These are phyloP conservation scores for Tetranychus cinnabarinus DNA, from an alignment of 1,140 invertebrate species.

Conservation along the genomic window DNA sequence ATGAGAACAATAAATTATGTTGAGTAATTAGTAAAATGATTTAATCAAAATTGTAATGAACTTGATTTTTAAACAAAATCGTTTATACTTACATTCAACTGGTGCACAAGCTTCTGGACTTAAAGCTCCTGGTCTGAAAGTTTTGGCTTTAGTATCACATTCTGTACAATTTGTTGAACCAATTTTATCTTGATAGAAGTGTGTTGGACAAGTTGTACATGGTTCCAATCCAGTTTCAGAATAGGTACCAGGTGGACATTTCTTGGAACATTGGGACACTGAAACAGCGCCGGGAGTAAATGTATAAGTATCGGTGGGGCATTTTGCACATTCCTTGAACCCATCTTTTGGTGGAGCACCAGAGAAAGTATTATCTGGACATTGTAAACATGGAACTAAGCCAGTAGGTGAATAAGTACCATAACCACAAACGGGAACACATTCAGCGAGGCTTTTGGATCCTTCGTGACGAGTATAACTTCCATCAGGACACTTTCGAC, in stretches of 20 bases:
- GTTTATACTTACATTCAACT: conserved; percentile 3
- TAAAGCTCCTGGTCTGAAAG: conserved; percentile 42
- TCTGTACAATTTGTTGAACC: conserved; percentile 61
- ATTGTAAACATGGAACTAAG: conserved; percentile 78
- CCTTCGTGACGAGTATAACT: conserved; percentile 80
- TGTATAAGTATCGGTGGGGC: conserved; percentile 62
- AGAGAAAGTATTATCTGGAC: conserved; percentile 73
- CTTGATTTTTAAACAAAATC: too few species aligned
- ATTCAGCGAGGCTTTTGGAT: conserved; percentile 21
- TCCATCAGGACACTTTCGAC: conserved; percentile 62
- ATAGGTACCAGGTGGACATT: conserved; percentile 70
- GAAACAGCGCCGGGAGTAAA: conserved; percentile 64
- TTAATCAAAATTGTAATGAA: background rate
- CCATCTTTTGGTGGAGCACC: conserved; percentile 64
- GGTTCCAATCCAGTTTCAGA: conserved; percentile 82
- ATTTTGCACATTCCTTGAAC: conserved; percentile 78
- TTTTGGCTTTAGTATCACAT: conserved; percentile 62
- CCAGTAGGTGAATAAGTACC: conserved; percentile 87
- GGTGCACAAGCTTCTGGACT: conserved; percentile 58
- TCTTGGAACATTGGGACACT: conserved; percentile 55
- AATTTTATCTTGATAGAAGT: conserved; percentile 64
- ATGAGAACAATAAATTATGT: background rate
- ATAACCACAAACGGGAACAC: conserved; percentile 61
- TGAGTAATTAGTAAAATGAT: background rate
- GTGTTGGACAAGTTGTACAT: conserved; percentile 73